phyloP scores from a whole-genome alignment of 2,113 vertebrate species.

The Dipodomys stephensi region DNA sequence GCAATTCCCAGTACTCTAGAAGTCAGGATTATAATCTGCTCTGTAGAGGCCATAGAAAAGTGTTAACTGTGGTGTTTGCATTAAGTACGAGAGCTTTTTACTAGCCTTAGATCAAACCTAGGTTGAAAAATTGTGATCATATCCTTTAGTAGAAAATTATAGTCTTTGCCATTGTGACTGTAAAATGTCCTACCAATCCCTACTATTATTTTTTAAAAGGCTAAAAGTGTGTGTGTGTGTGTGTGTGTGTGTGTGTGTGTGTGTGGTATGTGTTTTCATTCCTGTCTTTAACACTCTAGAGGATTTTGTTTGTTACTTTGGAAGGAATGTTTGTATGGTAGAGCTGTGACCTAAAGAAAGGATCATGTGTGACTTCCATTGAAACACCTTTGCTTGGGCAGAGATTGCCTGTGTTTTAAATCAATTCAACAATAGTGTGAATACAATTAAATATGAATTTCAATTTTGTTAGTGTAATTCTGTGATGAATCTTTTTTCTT shows the following conservation, averaged over 20 bases:
- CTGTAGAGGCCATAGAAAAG: neutral
- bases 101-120: slow-evolving; percentile 51
- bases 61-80: slow-evolving; percentile 3
- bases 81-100: slow-evolving; percentile 14
- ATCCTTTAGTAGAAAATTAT: slow-evolving; percentile 61
- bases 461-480: neutral
- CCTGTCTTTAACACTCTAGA: neutral
- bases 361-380: neutral
- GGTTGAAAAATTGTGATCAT: slow-evolving; percentile 47
- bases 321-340: neutral
- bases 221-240: neutral
- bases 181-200: neutral
- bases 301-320: neutral
- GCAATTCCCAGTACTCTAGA: neutral
- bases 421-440: neutral
- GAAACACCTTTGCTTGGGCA: neutral
- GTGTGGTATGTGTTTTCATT: slow-evolving; percentile 16
- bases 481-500: neutral
- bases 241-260: too few relatives aligned
- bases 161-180: slow-evolving; percentile 26
- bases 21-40: neutral
- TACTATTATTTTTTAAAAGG: slow-evolving; percentile 26
- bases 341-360: neutral
- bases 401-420: too few relatives aligned
- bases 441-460: neutral